Evolutionary conservation across 2,113 vertebrate species (phyloP), one percentile per base, ranked within the genome.

Genomic region (Elgaria multicarinata): DNA sequence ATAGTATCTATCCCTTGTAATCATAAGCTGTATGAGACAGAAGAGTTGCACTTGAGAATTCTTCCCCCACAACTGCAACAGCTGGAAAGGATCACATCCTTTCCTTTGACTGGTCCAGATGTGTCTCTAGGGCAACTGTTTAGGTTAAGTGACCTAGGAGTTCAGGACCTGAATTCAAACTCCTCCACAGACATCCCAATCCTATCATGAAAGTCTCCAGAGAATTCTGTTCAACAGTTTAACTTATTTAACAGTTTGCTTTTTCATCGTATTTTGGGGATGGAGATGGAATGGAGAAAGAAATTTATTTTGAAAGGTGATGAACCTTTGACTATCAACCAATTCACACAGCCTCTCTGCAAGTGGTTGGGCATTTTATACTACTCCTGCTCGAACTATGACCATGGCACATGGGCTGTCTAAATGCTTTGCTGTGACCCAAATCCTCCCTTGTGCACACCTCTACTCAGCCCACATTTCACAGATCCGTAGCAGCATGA

Each of bases 81-180:
- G 93, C 89, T 95, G 95, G 93, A 93, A 96, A 92, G n/a, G 0
- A 95, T 95, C 92, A 94, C 0, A 39, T 91, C 77, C 84, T 89
- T 93, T 94, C 89, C 92, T 91, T 77, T 50, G 89, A 91, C 2
- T 90, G 85, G 91, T 76, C 39, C 94, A 94, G 93, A 94, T 95
- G 16, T 22, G 46, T 87, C n/a, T 79, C 77, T 66, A 71, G 93
- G 94, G 93, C 93, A 95, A 86, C 92, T 92, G 50, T 85, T 83
- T 1, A 89, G 92, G 91, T 89, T 91, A 92, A 89, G 13, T 62
- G 92, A 95, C 3, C 93, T 95, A 85, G 0, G 66, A 94, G 94
- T 96, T 96, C 94, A 92, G 14, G 93, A 95, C 94, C 91, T 87
- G 91, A 94, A 91, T 93, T 93, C 91, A 10, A 85, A 94, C 94